Conservation (phyloP, 2,113 vertebrate genomes). For the Pimephales promelas region DNA sequence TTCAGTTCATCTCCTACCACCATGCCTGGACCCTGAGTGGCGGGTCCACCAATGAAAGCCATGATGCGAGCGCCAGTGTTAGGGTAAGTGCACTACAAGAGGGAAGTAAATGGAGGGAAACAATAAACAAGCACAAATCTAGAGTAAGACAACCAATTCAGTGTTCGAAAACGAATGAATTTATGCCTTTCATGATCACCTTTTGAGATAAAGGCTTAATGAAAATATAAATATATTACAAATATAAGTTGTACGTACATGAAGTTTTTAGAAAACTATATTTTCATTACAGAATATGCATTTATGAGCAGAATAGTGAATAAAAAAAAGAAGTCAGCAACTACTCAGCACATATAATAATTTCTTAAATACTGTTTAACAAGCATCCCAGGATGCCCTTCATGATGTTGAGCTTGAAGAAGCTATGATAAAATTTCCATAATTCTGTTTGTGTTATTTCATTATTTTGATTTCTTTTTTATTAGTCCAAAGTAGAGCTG, state of each 20-base stretch:
- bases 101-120: conserved; percentile 40
- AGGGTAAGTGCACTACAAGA: conserved; percentile 89
- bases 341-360: not conserved
- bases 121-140: not conserved
- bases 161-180: not conserved
- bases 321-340: not conserved
- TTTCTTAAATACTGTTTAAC: not conserved
- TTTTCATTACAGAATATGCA: not conserved
- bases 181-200: not conserved
- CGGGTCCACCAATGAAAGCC: conserved; percentile 97
- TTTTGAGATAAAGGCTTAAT: not conserved
- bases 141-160: no score
- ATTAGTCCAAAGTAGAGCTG: not conserved
- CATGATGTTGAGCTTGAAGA: not conserved
- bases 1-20: conserved; percentile 97
- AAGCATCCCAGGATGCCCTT: not conserved
- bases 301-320: not conserved
- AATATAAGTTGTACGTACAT: not conserved
- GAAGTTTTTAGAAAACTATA: not conserved
- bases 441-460: not conserved
- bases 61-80: conserved; percentile 95
- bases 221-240: no score
- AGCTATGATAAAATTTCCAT: not conserved
- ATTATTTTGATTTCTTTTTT: no score
- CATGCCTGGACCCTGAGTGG: conserved; percentile 96